A percentile compares a stretch with the other conserved stretches of the same genome.
These are phyloP conservation scores for Mesaphorura yosii DNA, from an alignment of 1,140 invertebrate species.

Conservation along the genomic window DNA sequence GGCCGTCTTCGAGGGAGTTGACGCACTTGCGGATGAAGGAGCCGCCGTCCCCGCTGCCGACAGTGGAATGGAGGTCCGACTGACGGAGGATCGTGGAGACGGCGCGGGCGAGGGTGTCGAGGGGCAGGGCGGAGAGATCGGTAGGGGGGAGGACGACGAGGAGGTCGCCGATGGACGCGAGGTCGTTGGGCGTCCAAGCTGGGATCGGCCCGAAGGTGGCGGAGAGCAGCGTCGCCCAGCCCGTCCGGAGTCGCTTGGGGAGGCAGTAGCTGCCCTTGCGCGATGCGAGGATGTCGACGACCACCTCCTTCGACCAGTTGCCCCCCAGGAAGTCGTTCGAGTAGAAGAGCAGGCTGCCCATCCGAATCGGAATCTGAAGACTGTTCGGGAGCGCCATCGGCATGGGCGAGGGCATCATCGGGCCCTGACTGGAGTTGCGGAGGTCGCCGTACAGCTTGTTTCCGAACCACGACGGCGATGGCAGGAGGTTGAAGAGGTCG, in stretches of 20 bases:
- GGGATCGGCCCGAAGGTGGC: slow-evolving; percentile 20
- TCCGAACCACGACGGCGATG: slow-evolving; percentile 19
- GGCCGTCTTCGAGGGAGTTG: slow-evolving; percentile 8
- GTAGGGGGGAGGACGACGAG: slow-evolving; percentile 14
- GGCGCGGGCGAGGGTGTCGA: slow-evolving; percentile 14
- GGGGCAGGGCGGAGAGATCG: slow-evolving; percentile 18
- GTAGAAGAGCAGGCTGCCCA: slow-evolving; percentile 27
- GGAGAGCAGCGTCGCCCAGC: slow-evolving; percentile 21
- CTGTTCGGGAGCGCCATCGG: background rate
- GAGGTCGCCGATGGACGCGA: slow-evolving; percentile 24
- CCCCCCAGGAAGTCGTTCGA: slow-evolving; percentile 1
- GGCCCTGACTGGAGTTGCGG: background rate
- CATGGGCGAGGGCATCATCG: background rate
- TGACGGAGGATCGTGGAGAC: slow-evolving; percentile 13
- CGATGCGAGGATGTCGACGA: no score
- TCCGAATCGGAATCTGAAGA: background rate
- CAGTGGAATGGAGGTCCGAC: background rate
- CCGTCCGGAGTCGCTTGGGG: background rate
- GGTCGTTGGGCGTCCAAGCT: slow-evolving; percentile 22
- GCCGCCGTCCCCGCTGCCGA: slow-evolving; percentile 2
- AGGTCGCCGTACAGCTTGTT: slow-evolving; percentile 14
- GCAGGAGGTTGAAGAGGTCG: slow-evolving; percentile 15
- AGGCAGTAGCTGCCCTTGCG: slow-evolving; percentile 28
- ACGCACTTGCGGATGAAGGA: slow-evolving; percentile 18
- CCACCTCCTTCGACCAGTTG: background rate